Evolutionary conservation across 2,113 vertebrate species (phyloP).

Genomic region (Eublepharis macularius): DNA sequence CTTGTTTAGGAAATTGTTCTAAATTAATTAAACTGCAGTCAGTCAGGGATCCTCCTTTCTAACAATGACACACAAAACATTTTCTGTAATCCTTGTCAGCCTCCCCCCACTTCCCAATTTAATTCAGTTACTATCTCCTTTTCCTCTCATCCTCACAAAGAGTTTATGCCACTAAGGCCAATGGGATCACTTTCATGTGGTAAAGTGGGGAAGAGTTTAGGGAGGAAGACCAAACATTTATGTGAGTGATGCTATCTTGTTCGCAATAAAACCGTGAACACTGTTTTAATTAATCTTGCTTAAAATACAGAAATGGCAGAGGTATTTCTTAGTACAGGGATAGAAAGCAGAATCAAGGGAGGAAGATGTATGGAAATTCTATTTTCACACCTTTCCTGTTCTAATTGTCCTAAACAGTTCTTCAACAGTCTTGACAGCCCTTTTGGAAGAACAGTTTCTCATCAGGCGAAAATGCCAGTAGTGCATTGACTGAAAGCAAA

Average conservation of each 20-base stretch:
- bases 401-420: neutral
- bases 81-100: constrained; percentile 7
- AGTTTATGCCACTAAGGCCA: constrained; percentile 50
- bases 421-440: neutral
- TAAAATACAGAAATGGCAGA: constrained; percentile 46
- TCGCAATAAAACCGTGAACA: constrained; percentile 51
- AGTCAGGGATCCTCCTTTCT: constrained; percentile 25
- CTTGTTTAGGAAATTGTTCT: constrained; percentile 23
- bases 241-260: constrained; percentile 45
- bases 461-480: neutral
- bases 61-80: constrained; percentile 55
- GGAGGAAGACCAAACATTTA: constrained; percentile 4
- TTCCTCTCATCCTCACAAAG: constrained; percentile 42
- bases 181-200: constrained; percentile 1
- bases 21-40: neutral
- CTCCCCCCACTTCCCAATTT: constrained; percentile 17
- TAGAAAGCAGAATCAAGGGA: constrained; percentile 57
- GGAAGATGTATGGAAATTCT: constrained; percentile 25
- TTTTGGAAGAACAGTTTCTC: constrained; percentile 22
- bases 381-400: constrained; percentile 12
- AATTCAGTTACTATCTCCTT: constrained; percentile 33
- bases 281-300: constrained; percentile 49
- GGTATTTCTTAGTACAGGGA: constrained; percentile 29
- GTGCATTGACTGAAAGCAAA: neutral
- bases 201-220: neutral